A percentile compares a stretch with the other conserved stretches of the same genome.
Evolutionary conservation across 1,140 invertebrate genomes (phyloP).

Genomic region (Anastrepha ludens): DNA sequence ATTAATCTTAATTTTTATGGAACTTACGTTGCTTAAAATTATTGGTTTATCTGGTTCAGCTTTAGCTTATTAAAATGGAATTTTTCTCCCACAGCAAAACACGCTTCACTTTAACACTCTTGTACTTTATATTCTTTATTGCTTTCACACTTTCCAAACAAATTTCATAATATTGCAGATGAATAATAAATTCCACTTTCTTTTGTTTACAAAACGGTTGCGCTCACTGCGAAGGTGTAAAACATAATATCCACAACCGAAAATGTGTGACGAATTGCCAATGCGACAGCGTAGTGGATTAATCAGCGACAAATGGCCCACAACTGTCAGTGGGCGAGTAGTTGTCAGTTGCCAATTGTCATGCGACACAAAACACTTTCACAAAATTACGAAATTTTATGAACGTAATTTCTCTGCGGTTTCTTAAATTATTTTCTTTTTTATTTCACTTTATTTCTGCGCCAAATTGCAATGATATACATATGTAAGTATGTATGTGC

Average conservation of each 20-base stretch:
- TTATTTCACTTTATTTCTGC: slow-evolving; percentile 1
- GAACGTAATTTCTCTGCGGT: slow-evolving; percentile 16
- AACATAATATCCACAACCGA: background rate
- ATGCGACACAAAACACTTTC: slow-evolving; percentile 49
- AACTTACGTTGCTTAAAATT: slow-evolving; percentile 1
- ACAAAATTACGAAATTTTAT: slow-evolving; percentile 51
- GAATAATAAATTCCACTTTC: slow-evolving; percentile 41
- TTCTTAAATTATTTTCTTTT: background rate
- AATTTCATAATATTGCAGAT: slow-evolving; percentile 37
- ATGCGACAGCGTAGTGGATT: background rate
- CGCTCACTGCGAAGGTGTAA: slow-evolving; percentile 34
- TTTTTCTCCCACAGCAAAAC: background rate
- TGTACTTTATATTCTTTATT: background rate
- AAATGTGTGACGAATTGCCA: slow-evolving; percentile 1
- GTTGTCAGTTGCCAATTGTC: slow-evolving; percentile 20
- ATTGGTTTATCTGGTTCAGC: background rate
- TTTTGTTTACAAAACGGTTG: slow-evolving; percentile 46
- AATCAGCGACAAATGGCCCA: slow-evolving; percentile 23
- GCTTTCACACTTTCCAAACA: slow-evolving; percentile 31
- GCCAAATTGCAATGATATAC: background rate
- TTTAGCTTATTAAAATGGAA: background rate
- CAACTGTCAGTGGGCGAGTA: background rate
- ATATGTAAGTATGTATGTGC: background rate
- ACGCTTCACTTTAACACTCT: background rate
- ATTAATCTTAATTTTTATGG: no score